Evolutionary conservation across 2,888 invertebrate genomes (phyloP).

Genomic region (Abrostola triplasia): DNA sequence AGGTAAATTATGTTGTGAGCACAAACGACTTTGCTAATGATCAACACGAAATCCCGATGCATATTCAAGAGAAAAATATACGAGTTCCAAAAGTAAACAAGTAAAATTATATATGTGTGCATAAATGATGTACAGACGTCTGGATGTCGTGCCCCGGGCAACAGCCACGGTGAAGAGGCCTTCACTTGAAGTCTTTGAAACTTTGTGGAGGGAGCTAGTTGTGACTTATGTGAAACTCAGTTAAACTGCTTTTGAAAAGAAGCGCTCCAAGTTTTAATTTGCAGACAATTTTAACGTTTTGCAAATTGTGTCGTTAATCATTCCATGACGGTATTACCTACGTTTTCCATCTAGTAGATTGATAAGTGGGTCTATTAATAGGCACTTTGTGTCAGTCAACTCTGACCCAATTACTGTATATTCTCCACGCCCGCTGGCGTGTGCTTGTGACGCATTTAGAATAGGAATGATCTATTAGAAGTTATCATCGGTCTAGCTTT

Average conservation of each 20-base stretch:
- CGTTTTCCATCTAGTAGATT: conserved; percentile 40
- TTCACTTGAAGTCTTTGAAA: conserved; percentile 64
- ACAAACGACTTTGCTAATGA: conserved; percentile 47
- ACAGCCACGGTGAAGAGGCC: conserved; percentile 53
- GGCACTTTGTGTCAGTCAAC: conserved; percentile 55
- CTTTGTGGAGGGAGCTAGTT: conserved; percentile 57
- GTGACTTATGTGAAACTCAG: conserved; percentile 54
- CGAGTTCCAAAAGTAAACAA: conserved; percentile 29
- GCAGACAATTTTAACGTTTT: conserved; percentile 17
- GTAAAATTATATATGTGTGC: no score
- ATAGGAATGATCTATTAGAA: conserved; percentile 25
- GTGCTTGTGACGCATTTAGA: conserved; percentile 56
- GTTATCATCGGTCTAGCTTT: conserved; percentile 5
- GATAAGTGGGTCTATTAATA: conserved; percentile 52
- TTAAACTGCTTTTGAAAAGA: conserved; percentile 51
- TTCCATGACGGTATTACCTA: conserved; percentile 8
- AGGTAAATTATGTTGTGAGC: conserved; percentile 41
- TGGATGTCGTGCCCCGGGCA: conserved; percentile 52
- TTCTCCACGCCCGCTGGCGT: conserved; percentile 50
- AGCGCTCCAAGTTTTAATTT: conserved; percentile 45
- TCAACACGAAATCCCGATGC: conserved; percentile 39
- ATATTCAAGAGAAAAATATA: conserved; percentile 15
- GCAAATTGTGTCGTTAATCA: conserved; percentile 6
- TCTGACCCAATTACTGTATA: conserved; percentile 66
- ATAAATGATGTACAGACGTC: conserved; percentile 45